Percentiles rank a stretch among this genome's conserved stretches.
Conservation (phyloP, 2,888 invertebrate genomes). For the Bimastos eiseni region DNA sequence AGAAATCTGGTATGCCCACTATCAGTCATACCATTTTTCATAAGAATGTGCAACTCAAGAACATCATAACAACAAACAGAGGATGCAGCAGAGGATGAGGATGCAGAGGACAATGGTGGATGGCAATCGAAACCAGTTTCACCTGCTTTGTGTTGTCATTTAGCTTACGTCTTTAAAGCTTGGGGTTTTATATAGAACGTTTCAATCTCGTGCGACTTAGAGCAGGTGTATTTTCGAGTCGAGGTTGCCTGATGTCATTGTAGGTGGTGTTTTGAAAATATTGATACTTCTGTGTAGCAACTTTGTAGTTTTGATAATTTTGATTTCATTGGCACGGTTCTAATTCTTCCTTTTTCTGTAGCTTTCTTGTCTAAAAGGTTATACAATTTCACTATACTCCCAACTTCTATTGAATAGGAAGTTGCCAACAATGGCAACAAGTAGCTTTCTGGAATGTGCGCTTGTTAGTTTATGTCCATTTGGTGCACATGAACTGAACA, state of each 20-base stretch:
- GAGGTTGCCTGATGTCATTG: background rate
- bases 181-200: background rate
- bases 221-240: background rate
- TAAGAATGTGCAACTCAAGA: background rate
- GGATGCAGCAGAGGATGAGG: background rate
- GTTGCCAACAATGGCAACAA: background rate
- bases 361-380: background rate
- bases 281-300: background rate
- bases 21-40: constrained; percentile 48
- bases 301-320: constrained; percentile 3
- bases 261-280: constrained; percentile 4
- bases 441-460: background rate
- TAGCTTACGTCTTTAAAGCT: constrained; percentile 15
- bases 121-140: background rate
- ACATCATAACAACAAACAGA: background rate
- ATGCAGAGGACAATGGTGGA: background rate
- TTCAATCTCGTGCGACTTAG: background rate
- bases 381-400: background rate
- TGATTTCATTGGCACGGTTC: background rate
- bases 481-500: background rate
- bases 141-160: background rate
- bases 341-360: background rate
- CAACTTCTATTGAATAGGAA: background rate
- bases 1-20: constrained; percentile 56
- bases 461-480: background rate